These are phyloP conservation scores for Chaenogobius annularis DNA, from an alignment of 2,113 vertebrate species.

Conservation along the genomic window DNA sequence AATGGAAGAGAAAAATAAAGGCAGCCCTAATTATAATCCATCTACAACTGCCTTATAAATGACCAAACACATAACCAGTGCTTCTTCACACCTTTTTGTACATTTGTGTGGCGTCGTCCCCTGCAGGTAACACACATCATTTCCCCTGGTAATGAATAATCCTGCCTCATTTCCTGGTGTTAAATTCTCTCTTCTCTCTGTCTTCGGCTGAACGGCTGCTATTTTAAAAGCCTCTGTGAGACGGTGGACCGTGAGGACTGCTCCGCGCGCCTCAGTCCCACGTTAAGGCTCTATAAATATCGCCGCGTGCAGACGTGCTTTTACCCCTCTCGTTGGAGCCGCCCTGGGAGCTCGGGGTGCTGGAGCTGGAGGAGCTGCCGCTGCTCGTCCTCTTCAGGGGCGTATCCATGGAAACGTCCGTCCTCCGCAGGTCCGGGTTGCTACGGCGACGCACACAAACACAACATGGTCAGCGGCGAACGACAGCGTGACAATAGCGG, in stretches of 20 bases:
- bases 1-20: no score
- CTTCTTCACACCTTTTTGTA: background rate
- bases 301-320: background rate
- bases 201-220: background rate
- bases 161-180: background rate
- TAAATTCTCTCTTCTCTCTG: background rate
- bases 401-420: slow-evolving; percentile 85
- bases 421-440: slow-evolving; percentile 93
- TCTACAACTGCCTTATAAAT: no score
- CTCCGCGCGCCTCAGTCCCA: background rate
- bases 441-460: slow-evolving; percentile 69
- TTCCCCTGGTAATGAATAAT: background rate
- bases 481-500: background rate
- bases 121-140: no score
- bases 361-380: slow-evolving; percentile 96
- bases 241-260: background rate
- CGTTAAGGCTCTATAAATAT: background rate
- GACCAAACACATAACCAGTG: no score
- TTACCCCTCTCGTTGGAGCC: slow-evolving; percentile 88
- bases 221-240: background rate
- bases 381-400: slow-evolving; percentile 93
- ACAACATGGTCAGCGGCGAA: slow-evolving; percentile 15
- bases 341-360: slow-evolving; percentile 93
- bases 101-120: background rate
- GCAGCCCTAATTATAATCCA: no score